Conservation (phyloP, 2,797 vertebrate genomes). For the Pterois miles region DNA sequence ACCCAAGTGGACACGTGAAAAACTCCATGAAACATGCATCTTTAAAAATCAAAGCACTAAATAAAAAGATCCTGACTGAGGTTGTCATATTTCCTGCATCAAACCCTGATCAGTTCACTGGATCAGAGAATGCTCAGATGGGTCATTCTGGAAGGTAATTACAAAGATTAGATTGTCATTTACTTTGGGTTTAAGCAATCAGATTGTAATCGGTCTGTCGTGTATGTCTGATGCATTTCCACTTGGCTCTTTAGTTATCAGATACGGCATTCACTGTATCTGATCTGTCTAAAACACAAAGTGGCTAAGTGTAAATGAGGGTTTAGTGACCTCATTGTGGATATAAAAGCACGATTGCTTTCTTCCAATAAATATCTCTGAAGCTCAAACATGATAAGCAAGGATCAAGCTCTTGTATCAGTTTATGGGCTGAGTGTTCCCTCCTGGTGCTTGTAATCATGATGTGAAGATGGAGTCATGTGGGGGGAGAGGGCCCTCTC, state of each 20-base stretch:
- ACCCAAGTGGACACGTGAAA: too few species aligned
- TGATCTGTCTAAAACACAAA: neutral
- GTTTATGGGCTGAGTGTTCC: neutral
- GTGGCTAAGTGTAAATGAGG: neutral
- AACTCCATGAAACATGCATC: too few species aligned
- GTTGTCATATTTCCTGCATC: neutral
- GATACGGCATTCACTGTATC: neutral
- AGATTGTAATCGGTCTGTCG: neutral
- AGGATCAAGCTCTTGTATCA: conserved; percentile 19
- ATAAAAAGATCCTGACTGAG: neutral
- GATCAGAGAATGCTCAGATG: neutral
- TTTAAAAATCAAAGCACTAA: neutral
- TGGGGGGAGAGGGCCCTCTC: neutral
- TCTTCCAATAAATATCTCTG: neutral
- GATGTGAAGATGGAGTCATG: conserved; percentile 23
- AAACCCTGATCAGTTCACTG: neutral
- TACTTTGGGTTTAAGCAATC: neutral
- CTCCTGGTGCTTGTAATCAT: conserved; percentile 14
- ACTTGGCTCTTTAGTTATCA: neutral
- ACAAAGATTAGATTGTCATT: neutral
- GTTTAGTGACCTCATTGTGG: conserved; percentile 1
- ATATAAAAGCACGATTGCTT: conserved; percentile 6
- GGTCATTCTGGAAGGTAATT: neutral
- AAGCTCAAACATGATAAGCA: neutral
- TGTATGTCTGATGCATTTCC: neutral